Base-by-base conservation (phyloP, 2,797 vertebrate genomes). In the Poecilia picta region DNA sequence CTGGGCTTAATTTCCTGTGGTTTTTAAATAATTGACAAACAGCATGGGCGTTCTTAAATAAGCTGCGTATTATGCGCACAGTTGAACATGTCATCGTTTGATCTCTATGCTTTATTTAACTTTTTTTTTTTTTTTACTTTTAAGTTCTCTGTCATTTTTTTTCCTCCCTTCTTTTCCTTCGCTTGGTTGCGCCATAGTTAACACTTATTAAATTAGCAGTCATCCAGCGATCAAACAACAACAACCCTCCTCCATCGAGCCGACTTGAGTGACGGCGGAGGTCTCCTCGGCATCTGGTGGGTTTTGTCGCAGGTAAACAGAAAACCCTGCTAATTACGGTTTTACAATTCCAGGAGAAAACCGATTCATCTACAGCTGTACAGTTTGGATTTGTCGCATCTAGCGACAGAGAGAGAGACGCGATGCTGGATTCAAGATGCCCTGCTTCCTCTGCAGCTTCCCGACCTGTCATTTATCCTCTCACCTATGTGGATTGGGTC, bases 21-120 rank as follows among this genome's bases (percentile, higher is more conserved):
- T 92, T 94, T 46, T 93, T 91, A 87, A 92, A 93, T 94, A 95
- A 94, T 91, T 94, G 93, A 94, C 92, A 95, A 94, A 92, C 93
- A 94, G 93, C 92, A 86, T 92, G 93, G 88, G 87, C 82, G 81
- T 94, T 89, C 88, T 93, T 92, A 92, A 92, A 92, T 93, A 93
- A 95, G 91, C 91, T 90, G 91, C 76, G 76, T 79, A 94, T 95
- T 94, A 94, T 92, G 91, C 80, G 92, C 94, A 94, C 93, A 93
- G 92, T 92, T 94, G 92, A 92, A 94, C 92, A 91, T 93, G 92
- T 94, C 93, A 93, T 93, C 88, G 87, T 89, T 93, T 93, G 92
- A 92, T 94, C 91, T 93, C 83, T 90, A 91, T 83, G 87, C 88
- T 92, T 94, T 28, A 23, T 53, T 53, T 53, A 25, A 23, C 49